These are phyloP conservation scores for Graphium colonna DNA, from an alignment of 2,888 invertebrate species.

Conservation along the genomic window DNA sequence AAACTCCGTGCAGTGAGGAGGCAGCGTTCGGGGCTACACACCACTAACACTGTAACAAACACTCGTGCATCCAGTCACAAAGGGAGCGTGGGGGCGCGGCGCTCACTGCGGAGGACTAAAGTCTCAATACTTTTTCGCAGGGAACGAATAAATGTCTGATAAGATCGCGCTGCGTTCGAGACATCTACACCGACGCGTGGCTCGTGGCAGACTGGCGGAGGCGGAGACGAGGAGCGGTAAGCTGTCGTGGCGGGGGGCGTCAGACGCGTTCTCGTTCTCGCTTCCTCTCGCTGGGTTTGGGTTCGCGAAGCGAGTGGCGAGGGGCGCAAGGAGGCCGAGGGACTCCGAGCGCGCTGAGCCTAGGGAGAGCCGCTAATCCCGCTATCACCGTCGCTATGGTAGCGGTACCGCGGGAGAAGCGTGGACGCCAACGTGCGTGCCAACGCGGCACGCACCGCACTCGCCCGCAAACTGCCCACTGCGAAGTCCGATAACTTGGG, in stretches of 20 bases:
- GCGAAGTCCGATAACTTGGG: constrained; percentile 20
- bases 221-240: constrained; percentile 25
- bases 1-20: constrained; percentile 56
- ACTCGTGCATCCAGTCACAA: constrained; percentile 51
- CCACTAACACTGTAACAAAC: constrained; percentile 60
- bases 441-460: constrained; percentile 20
- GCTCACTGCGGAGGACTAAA: constrained; percentile 41
- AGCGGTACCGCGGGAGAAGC: constrained; percentile 39
- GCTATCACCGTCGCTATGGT: constrained; percentile 49
- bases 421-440: constrained; percentile 30
- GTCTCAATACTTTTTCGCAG: constrained; percentile 46
- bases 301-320: constrained; percentile 47
- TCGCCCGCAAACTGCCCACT: constrained; percentile 17
- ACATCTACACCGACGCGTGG: constrained; percentile 41
- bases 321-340: constrained; percentile 56
- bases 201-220: constrained; percentile 57
- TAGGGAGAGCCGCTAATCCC: constrained; percentile 56
- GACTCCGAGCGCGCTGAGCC: constrained; percentile 46
- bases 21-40: constrained; percentile 61
- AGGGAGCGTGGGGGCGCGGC: constrained; percentile 36
- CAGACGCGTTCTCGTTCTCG: constrained; percentile 43
- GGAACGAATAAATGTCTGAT: constrained; percentile 69
- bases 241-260: constrained; percentile 42
- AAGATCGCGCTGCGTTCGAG: constrained; percentile 38
- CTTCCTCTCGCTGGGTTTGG: constrained; percentile 40